Conservation (phyloP, 2,888 invertebrate genomes). For the Sinotaia quadrata region DNA sequence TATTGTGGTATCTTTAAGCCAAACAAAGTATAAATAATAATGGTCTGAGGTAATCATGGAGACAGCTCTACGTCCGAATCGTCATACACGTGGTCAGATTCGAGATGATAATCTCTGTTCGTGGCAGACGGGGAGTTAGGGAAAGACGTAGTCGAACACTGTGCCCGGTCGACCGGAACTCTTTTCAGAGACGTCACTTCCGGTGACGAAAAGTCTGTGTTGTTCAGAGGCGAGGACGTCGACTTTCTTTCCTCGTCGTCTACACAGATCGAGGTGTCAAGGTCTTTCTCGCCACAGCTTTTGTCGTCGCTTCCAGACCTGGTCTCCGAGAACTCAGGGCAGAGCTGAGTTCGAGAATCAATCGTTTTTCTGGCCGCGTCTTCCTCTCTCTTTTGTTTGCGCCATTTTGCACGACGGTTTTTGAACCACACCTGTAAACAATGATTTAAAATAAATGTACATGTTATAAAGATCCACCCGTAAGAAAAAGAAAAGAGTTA, state of each 20-base stretch:
- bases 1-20: too few relatives aligned
- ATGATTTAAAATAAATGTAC: too few relatives aligned
- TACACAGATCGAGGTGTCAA: constrained; percentile 31
- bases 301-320: not conserved
- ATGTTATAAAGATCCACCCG: too few relatives aligned
- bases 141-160: not conserved
- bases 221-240: not conserved
- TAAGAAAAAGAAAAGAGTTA: too few relatives aligned
- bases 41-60: constrained; percentile 1
- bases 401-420: constrained; percentile 95
- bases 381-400: constrained; percentile 89
- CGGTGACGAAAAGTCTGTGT: constrained; percentile 13
- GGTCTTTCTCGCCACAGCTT: constrained; percentile 16
- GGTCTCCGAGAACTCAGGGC: not conserved
- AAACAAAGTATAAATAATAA: too few relatives aligned
- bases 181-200: constrained; percentile 9
- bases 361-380: constrained; percentile 54
- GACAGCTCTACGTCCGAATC: constrained; percentile 22
- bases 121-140: constrained; percentile 9
- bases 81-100: constrained; percentile 15
- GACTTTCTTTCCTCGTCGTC: constrained; percentile 27
- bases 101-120: constrained; percentile 11
- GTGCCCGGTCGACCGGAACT: constrained; percentile 13
- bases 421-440: constrained; percentile 97
- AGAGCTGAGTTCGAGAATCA: not conserved